Conservation (phyloP, 2,888 invertebrate genomes). For the Amphimallon solstitiale region DNA sequence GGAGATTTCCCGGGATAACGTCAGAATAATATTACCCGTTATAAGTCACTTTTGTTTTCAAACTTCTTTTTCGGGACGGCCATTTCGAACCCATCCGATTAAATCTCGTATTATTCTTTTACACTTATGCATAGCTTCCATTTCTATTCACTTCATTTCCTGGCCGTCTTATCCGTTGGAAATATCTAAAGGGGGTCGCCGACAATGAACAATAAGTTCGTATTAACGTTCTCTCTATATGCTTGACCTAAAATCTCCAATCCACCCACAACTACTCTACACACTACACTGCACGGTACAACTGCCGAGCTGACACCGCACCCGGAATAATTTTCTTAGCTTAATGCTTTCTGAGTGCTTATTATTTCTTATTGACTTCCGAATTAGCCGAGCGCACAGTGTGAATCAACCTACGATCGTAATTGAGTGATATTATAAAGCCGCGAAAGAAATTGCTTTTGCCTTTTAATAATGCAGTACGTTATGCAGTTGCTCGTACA, state of each 20-base stretch:
- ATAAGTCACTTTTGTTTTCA: slow-evolving; percentile 23
- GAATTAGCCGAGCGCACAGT: slow-evolving; percentile 6
- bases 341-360: slow-evolving; percentile 3
- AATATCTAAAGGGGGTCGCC: slow-evolving; percentile 21
- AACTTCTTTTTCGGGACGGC: neutral
- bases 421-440: neutral
- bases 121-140: slow-evolving; percentile 26
- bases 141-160: slow-evolving; percentile 28
- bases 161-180: slow-evolving; percentile 2
- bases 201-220: slow-evolving; percentile 20
- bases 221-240: slow-evolving; percentile 24
- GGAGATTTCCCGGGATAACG: neutral
- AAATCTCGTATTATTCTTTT: slow-evolving; percentile 22
- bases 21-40: slow-evolving; percentile 16
- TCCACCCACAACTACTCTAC: too few relatives aligned
- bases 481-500: neutral
- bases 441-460: slow-evolving; percentile 12
- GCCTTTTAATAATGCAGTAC: neutral
- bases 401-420: slow-evolving; percentile 5
- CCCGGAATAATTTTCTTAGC: slow-evolving; percentile 9
- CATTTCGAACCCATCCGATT: slow-evolving; percentile 5
- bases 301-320: neutral
- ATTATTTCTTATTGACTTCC: slow-evolving; percentile 18
- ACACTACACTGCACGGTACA: neutral
- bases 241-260: slow-evolving; percentile 20